Evolutionary conservation across 2,888 invertebrate species (phyloP).

Genomic region (Hydriomena furcata): DNA sequence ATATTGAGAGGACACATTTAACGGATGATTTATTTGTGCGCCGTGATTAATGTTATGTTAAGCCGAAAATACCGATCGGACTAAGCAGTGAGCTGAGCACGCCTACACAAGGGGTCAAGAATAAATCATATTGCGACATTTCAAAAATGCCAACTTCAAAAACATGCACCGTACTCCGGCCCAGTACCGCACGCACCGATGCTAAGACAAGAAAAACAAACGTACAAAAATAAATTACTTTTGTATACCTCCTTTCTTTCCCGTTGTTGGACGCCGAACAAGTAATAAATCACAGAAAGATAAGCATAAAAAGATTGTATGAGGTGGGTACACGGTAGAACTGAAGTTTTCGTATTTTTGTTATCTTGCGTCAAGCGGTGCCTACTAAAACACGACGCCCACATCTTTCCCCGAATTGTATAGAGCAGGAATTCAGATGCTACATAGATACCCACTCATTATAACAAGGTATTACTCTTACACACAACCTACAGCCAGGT

Average conservation of each 20-base stretch:
- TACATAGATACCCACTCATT: conserved; percentile 24
- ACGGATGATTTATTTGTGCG: conserved; percentile 60
- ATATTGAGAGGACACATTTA: conserved; percentile 64
- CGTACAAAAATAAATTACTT: conserved; percentile 82
- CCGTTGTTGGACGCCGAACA: conserved; percentile 81
- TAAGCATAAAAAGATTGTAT: conserved; percentile 84
- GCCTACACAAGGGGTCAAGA: conserved; percentile 72
- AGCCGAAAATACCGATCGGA: conserved; percentile 78
- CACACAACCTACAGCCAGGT: background rate
- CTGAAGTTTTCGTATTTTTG: conserved; percentile 79
- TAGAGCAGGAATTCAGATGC: conserved; percentile 36
- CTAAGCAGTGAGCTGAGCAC: conserved; percentile 70
- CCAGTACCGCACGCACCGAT: conserved; percentile 78
- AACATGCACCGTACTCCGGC: conserved; percentile 67
- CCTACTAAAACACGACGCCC: conserved; percentile 66
- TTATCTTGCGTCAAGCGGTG: conserved; percentile 74
- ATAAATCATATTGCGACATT: conserved; percentile 82
- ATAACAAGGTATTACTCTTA: conserved; percentile 15
- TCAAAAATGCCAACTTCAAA: conserved; percentile 83
- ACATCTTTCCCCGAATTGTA: conserved; percentile 65
- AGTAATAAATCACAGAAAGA: conserved; percentile 82
- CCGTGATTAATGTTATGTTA: conserved; percentile 70
- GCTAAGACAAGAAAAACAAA: conserved; percentile 82
- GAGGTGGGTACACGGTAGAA: conserved; percentile 79
- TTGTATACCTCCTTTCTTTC: conserved; percentile 82